A percentile compares a stretch with the other conserved stretches of the same genome.
phyloP scores from a whole-genome alignment of 2,888 invertebrate genomes.

The Meloe dianella region DNA sequence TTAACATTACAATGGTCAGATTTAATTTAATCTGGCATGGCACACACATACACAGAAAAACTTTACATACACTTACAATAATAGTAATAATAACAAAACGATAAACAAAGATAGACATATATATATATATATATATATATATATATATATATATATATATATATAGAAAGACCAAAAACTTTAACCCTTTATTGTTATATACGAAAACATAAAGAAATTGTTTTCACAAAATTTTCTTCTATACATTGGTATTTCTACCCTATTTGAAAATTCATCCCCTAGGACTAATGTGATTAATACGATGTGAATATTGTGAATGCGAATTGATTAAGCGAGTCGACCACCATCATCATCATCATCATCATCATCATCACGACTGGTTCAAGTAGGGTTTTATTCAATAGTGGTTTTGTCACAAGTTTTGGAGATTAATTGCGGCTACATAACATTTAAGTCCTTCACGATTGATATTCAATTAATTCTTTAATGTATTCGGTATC shows the following conservation, averaged over 20 bases:
- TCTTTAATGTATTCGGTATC: slow-evolving; percentile 22
- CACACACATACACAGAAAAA: slow-evolving; percentile 45
- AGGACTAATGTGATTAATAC: slow-evolving; percentile 51
- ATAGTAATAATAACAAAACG: slow-evolving; percentile 37
- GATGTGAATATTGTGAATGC: slow-evolving; percentile 53
- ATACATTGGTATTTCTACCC: slow-evolving; percentile 33
- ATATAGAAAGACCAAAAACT: slow-evolving; percentile 24
- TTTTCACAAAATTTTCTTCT: slow-evolving; percentile 12
- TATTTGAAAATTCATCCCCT: slow-evolving; percentile 45
- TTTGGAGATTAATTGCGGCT: slow-evolving; percentile 49
- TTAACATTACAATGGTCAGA: slow-evolving; percentile 57
- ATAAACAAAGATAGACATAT: slow-evolving; percentile 9
- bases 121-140: no score
- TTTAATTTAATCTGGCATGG: slow-evolving; percentile 56
- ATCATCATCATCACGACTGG: slow-evolving; percentile 32
- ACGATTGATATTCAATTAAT: slow-evolving; percentile 27
- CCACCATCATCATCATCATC: slow-evolving; percentile 10
- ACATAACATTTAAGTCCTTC: slow-evolving; percentile 42
- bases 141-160: no score
- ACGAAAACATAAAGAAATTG: slow-evolving; percentile 16
- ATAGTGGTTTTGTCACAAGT: slow-evolving; percentile 40
- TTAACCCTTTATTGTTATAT: slow-evolving; percentile 30
- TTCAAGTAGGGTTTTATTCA: slow-evolving; percentile 43
- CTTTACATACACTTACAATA: slow-evolving; percentile 24
- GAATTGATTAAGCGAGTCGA: slow-evolving; percentile 50